Evolutionary conservation across 2,797 vertebrate species (phyloP).

Genomic region (Poecilia wingei): DNA sequence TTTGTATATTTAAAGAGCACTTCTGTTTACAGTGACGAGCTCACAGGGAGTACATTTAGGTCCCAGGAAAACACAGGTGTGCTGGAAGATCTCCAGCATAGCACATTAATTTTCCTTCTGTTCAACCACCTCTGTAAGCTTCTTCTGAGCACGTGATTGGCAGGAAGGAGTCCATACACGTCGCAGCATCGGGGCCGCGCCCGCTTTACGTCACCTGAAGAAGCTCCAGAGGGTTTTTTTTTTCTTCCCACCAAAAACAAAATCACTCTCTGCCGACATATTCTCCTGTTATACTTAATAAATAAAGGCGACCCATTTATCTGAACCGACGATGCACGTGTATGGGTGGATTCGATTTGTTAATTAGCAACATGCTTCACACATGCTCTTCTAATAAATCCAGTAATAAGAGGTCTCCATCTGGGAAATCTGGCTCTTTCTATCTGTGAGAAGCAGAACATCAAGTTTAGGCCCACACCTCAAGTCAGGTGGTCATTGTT

Average conservation of each 20-base stretch:
- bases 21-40: slow-evolving; percentile 74
- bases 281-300: neutral
- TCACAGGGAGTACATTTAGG: slow-evolving; percentile 57
- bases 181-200: neutral
- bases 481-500: slow-evolving; percentile 52
- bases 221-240: neutral
- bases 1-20: slow-evolving; percentile 56
- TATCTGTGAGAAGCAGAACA: slow-evolving; percentile 26
- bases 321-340: neutral
- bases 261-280: neutral
- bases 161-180: neutral
- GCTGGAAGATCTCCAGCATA: slow-evolving; percentile 27
- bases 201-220: neutral
- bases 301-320: neutral
- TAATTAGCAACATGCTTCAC: slow-evolving; percentile 40
- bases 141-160: slow-evolving; percentile 9
- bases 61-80: slow-evolving; percentile 65
- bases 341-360: slow-evolving; percentile 1
- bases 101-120: slow-evolving; percentile 57
- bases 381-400: slow-evolving; percentile 49
- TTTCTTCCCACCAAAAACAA: neutral
- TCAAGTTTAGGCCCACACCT: slow-evolving; percentile 29
- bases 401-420: slow-evolving; percentile 38
- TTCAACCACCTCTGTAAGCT: slow-evolving; percentile 54
- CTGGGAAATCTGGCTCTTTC: slow-evolving; percentile 53